Conservation (phyloP, 2,113 vertebrate genomes). For the Crotalus tigris region DNA sequence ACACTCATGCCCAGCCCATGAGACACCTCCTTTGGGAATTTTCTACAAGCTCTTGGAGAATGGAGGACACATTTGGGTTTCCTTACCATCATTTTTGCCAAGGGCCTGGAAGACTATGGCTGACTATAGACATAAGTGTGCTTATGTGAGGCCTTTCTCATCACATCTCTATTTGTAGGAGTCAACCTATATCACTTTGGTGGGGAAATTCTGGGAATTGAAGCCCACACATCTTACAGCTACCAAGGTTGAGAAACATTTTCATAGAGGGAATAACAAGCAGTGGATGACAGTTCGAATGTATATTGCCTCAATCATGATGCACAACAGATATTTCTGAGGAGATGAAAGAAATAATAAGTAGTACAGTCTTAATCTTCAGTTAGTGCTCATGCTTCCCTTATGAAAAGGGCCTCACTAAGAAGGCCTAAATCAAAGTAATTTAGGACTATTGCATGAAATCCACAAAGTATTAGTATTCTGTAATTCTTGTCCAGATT, state of each 20-base stretch:
- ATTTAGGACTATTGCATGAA: not conserved
- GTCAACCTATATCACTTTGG: not conserved
- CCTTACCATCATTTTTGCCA: not conserved
- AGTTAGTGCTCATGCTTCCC: not conserved
- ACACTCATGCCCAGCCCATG: not conserved
- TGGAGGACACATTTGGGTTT: not conserved
- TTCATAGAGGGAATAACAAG: not conserved
- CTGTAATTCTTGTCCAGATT: not conserved
- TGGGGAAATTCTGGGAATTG: not conserved
- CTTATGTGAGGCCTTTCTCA: not conserved
- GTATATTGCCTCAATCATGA: not conserved
- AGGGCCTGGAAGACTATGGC: not conserved
- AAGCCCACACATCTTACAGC: not conserved
- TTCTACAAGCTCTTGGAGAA: not conserved
- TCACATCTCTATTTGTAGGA: not conserved
- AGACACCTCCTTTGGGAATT: not conserved
- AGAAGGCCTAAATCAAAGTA: not conserved
- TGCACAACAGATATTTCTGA: not conserved
- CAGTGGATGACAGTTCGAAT: not conserved
- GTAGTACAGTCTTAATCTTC: not conserved
- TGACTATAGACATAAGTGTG: not conserved
- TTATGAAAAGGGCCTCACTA: too few relatives aligned
- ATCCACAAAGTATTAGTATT: not conserved
- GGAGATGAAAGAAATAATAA: not conserved
- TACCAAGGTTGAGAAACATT: not conserved